Evolutionary conservation across 2,113 vertebrate species (phyloP).

Genomic region (Ammodytes marinus): DNA sequence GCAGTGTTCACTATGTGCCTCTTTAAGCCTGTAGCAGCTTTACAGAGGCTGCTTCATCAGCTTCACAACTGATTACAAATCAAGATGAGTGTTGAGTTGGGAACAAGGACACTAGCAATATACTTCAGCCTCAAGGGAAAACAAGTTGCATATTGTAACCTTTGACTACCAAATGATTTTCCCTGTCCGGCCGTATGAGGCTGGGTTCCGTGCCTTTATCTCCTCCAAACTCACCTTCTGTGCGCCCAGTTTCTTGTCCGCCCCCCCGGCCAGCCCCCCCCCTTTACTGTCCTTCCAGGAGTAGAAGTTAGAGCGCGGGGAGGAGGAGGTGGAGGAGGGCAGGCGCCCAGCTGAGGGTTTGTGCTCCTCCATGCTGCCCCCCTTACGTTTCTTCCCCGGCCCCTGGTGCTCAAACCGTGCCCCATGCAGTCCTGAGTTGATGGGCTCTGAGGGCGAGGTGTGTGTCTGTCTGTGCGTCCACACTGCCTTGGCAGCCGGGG

Average conservation of each 20-base stretch:
- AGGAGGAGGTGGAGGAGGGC: slow-evolving; percentile 83
- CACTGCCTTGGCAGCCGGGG: slow-evolving; percentile 69
- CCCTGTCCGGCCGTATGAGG: background rate
- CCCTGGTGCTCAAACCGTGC: slow-evolving; percentile 86
- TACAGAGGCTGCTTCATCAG: background rate
- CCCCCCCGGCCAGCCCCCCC: slow-evolving; percentile 79
- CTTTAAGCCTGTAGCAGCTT: background rate
- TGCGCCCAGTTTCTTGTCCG: slow-evolving; percentile 91
- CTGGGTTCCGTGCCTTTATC: background rate
- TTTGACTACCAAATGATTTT: background rate
- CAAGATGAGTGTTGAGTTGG: background rate
- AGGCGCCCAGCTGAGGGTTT: slow-evolving; percentile 82
- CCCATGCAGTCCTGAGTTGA: slow-evolving; percentile 77
- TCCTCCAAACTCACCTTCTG: slow-evolving; percentile 88
- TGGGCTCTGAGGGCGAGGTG: slow-evolving; percentile 61
- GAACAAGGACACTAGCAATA: background rate
- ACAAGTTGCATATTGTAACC: background rate
- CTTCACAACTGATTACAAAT: background rate
- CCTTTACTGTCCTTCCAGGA: slow-evolving; percentile 87
- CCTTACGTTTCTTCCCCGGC: slow-evolving; percentile 90
- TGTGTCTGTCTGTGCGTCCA: slow-evolving; percentile 82
- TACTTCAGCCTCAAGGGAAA: background rate
- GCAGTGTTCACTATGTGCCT: background rate
- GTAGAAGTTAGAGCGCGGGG: slow-evolving; percentile 81
- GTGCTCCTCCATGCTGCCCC: slow-evolving; percentile 73